Conservation (phyloP, 1,140 invertebrate species). For the Sarcophaga bullata region DNA sequence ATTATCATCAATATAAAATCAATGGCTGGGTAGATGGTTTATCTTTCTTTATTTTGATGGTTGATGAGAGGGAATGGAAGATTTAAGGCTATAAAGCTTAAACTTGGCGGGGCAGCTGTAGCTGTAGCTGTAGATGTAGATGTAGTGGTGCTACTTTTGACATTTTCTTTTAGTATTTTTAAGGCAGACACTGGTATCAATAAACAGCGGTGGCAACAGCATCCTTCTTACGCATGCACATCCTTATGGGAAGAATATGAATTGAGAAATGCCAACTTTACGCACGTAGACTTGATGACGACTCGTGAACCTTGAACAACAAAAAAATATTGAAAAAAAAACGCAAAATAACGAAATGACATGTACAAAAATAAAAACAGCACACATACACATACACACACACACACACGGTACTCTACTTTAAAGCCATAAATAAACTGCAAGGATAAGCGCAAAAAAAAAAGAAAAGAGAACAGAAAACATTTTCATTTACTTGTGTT, state of each 20-base stretch:
- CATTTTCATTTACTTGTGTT: no score
- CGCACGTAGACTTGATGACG: slow-evolving; percentile 37
- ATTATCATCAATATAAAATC: slow-evolving; percentile 33
- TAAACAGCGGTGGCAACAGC: background rate
- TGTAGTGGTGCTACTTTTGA: slow-evolving; percentile 13
- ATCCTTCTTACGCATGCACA: slow-evolving; percentile 39
- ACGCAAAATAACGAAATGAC: background rate
- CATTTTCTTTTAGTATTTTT: slow-evolving; percentile 21
- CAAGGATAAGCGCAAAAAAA: background rate
- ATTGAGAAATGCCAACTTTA: slow-evolving; percentile 31
- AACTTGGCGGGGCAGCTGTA: background rate
- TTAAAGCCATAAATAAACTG: background rate
- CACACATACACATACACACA: no score
- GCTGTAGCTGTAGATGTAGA: background rate
- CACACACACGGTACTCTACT: no score
- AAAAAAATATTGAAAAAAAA: background rate
- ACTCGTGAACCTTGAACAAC: slow-evolving; percentile 28
- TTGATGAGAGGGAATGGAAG: background rate
- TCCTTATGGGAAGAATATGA: slow-evolving; percentile 10
- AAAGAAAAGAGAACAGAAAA: no score
- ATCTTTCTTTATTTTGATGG: background rate
- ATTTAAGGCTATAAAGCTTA: background rate
- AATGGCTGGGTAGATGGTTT: background rate
- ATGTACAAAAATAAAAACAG: no score
- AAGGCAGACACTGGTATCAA: background rate